Evolutionary conservation across 2,797 vertebrate genomes (phyloP).

Genomic region (Takifugu ocellatus): DNA sequence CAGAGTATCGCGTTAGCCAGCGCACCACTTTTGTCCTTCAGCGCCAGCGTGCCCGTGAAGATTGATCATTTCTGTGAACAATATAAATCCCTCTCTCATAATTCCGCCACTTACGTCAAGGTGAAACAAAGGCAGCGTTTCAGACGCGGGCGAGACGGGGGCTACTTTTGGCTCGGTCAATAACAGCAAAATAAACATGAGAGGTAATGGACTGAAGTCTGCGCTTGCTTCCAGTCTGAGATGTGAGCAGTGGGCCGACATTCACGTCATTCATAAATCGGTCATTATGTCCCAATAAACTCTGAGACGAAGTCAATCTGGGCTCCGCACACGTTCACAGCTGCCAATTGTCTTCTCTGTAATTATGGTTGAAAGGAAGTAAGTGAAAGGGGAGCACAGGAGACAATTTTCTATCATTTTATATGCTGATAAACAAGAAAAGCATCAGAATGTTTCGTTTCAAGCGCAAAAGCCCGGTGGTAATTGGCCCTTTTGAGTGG

Average conservation of each 20-base stretch:
- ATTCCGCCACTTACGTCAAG: constrained; percentile 17
- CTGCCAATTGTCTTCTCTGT: constrained; percentile 56
- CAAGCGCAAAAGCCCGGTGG: constrained; percentile 59
- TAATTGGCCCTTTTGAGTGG: constrained; percentile 44
- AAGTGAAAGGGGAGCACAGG: constrained; percentile 11
- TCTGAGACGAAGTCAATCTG: constrained; percentile 55
- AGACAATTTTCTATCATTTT: constrained; percentile 24
- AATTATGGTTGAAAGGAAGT: constrained; percentile 46
- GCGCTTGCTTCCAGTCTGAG: constrained; percentile 42
- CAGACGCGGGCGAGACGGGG: background rate
- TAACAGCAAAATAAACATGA: constrained; percentile 7
- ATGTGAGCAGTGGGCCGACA: constrained; percentile 36
- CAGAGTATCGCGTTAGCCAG: too few species aligned
- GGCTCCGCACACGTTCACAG: constrained; percentile 51
- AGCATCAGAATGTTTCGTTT: constrained; percentile 57
- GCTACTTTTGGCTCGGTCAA: background rate
- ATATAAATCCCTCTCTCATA: constrained; percentile 12
- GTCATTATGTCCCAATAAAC: constrained; percentile 66
- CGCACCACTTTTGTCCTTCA: too few species aligned
- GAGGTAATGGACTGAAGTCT: constrained; percentile 32
- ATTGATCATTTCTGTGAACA: too few species aligned
- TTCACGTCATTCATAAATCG: constrained; percentile 59
- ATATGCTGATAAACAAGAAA: constrained; percentile 52
- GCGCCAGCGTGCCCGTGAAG: too few species aligned
- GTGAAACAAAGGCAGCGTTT: constrained; percentile 20